Conservation (phyloP, 2,113 vertebrate genomes). For the Echinops telfairi region DNA sequence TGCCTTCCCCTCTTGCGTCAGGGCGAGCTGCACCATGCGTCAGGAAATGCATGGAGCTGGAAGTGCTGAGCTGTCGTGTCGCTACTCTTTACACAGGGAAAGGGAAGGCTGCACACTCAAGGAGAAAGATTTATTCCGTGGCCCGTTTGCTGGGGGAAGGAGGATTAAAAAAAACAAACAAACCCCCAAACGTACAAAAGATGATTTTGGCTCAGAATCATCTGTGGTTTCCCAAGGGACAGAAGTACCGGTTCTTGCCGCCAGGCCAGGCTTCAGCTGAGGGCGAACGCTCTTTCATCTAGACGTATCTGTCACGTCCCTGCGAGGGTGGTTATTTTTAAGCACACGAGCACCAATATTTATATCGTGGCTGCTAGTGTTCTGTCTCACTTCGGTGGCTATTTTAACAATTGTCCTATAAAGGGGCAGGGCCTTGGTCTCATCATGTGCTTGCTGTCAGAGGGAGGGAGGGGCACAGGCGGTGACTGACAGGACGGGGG, state of each 20-base stretch:
- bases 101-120: neutral
- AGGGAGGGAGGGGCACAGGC: neutral
- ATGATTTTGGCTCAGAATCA: neutral
- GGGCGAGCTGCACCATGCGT: neutral
- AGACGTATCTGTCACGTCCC: conserved; percentile 69
- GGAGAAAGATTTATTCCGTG: neutral
- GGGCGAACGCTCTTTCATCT: neutral
- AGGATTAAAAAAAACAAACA: neutral
- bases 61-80: conserved; percentile 9
- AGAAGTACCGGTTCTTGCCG: neutral
- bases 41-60: conserved; percentile 28
- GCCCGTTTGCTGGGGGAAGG: neutral
- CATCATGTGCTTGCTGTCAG: neutral
- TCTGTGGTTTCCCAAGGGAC: neutral
- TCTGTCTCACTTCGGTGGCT: conserved; percentile 69
- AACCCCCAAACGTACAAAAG: neutral
- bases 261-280: neutral
- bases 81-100: conserved; percentile 37
- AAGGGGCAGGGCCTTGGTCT: conserved; percentile 65
- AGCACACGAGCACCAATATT: conserved; percentile 54
- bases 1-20: neutral
- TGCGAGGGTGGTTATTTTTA: conserved; percentile 76
- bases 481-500: neutral
- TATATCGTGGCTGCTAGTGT: conserved; percentile 67
- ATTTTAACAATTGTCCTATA: conserved; percentile 77